Base-by-base conservation (phyloP, 2,888 invertebrate genomes). In the Siphonodentalium dalli region DNA sequence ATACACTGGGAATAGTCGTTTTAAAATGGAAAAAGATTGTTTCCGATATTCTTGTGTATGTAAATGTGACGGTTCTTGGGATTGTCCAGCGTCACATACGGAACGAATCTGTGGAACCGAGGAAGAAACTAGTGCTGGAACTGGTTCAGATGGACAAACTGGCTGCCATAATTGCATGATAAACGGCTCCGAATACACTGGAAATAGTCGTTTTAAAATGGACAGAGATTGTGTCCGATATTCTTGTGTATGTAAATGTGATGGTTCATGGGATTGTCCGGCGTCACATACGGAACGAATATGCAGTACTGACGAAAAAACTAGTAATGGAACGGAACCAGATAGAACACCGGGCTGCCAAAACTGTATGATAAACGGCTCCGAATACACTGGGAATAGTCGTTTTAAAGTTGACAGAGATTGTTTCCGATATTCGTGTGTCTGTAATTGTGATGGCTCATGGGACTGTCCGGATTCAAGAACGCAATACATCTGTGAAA, bases 181-280 rank as follows among this genome's bases (percentile, higher is more conserved):
- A 2, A 40, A 40, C n/a, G 29, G 39, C 5, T 28, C 39, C 23
- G 48, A 48, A 31, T 39, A 40, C 3, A 33, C 24, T n/a, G 26
- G 33, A 31, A 40, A 21, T 23, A 40, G 48, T 20, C n/a, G n/a
- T n/a, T 63, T 63, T 42, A 48, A 51, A n/a, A 21, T 52, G 3
- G 41, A 54, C 3, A 45, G 53, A 6, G 44, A 55, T n/a, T 63
- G 63, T 33, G 40, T 51, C 2, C 47, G 59, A 2, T 66, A 60
- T 24, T 39, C 42, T 26, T 68, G 75, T 44, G 49, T 53, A 9
- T 75, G 75, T 42, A 60, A 60, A 41, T 72, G 72, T 46, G 71
- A 74, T 44, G 75, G 74, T 9, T 49, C 65, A 2, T 72, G 70
- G 62, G 46, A 57, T 34, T 75, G 75, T 41, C 73, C 74, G 0